These are phyloP conservation scores for Epinephelus cyanopodus DNA, from an alignment of 2,113 vertebrate genomes.

Conservation along the genomic window DNA sequence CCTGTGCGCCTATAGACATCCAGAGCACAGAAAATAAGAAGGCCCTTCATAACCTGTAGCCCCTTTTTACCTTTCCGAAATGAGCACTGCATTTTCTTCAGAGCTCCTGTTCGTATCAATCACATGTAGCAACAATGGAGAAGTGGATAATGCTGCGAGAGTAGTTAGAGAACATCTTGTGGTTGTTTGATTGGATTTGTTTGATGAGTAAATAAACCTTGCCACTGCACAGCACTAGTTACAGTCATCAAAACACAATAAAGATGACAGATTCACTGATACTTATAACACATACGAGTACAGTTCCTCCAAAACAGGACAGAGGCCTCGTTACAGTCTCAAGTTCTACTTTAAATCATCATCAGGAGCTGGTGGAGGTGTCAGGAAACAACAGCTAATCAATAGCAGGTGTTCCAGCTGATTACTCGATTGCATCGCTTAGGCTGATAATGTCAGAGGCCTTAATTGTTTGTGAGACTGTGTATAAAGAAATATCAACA, in stretches of 20 bases:
- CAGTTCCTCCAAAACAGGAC: background rate
- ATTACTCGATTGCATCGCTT: background rate
- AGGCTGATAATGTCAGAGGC: constrained; percentile 10
- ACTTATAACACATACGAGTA: background rate
- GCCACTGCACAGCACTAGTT: no score
- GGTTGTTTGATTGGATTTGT: background rate
- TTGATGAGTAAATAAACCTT: background rate
- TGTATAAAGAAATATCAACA: background rate
- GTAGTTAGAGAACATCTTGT: background rate
- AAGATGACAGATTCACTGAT: background rate
- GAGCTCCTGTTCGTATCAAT: background rate
- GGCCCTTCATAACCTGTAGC: no score
- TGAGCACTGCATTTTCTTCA: background rate
- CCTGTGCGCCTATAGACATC: no score
- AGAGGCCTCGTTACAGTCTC: background rate
- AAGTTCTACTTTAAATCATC: background rate
- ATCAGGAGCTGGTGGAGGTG: background rate
- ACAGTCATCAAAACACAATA: background rate
- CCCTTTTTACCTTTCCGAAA: no score
- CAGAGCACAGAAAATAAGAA: no score
- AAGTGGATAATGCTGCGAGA: background rate
- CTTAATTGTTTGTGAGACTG: background rate
- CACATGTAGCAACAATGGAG: background rate
- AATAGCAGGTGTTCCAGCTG: background rate
- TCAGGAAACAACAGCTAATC: constrained; percentile 14